Evolutionary conservation across 2,888 invertebrate genomes (phyloP), one percentile per base, ranked within the genome.

Genomic region (Mycalesis mineus): DNA sequence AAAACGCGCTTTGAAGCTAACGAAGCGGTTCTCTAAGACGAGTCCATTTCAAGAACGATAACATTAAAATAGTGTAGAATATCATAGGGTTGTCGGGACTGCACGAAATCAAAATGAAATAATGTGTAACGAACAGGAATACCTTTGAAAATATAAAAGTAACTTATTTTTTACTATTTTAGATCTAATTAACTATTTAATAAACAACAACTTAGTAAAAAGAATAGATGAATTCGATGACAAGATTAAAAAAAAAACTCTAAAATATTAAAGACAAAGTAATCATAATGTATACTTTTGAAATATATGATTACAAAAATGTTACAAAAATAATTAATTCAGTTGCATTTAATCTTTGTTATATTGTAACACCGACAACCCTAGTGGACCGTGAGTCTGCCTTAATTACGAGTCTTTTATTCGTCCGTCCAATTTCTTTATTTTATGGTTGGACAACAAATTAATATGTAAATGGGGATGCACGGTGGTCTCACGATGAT

Each of bases 371-470:
- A 11, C 17, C 22, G 40, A 29, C 52, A 52, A 14, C 52, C 52
- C 52, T 52, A 52, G 13, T 8, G 75, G 75, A 78, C 73, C 74
- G 73, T 71, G 68, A 77, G 78, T 78, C 77, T 74, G 72, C 65
- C 78, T 87, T 85, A 84, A 86, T 85, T 84, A 83, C 75, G 67
- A 60, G 63, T 67, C 77, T 80, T 82, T 82, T 82, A 80, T 76
- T 70, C 73, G 68, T 70, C 71, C 79, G 73, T 80, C 79, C 82
- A 82, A 88, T 88, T 87, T 87, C 87, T 88, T 88, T 84, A 88
- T 88, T 88, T 88, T 82, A 88, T 83, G 79, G 82, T 76, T 76
- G 78, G 77, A 81, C 82, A 87, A 83, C 85, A 82, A 82, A 88
- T 88, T 88, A 84, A 85, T 85, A 88, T 89, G 88, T 83, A 80